Percentiles rank a stretch among this genome's conserved stretches.
Conservation (phyloP, 2,113 vertebrate genomes). For the Oriolus oriolus region DNA sequence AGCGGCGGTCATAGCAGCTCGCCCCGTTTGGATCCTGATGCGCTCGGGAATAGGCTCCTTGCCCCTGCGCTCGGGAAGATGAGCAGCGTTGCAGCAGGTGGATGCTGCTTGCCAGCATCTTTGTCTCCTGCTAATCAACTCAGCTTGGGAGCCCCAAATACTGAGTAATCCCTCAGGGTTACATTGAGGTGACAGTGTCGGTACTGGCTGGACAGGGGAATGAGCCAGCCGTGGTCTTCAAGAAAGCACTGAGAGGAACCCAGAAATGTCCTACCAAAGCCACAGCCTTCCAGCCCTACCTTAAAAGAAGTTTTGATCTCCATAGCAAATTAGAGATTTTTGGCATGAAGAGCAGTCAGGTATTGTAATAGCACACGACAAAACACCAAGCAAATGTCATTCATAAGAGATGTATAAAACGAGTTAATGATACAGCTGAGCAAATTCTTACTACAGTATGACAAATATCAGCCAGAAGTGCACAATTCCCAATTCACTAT, state of each 20-base stretch:
- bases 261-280: background rate
- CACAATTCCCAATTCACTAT: constrained; percentile 13
- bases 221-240: background rate
- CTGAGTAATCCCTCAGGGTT: background rate
- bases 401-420: background rate
- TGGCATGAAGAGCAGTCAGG: background rate
- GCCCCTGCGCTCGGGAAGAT: background rate
- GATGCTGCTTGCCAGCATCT: background rate
- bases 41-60: background rate
- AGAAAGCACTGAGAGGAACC: background rate
- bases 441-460: background rate
- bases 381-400: background rate
- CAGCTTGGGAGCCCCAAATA: background rate
- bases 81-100: background rate
- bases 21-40: background rate
- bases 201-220: background rate
- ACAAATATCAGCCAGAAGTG: constrained; percentile 40
- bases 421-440: background rate
- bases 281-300: background rate
- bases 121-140: background rate
- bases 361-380: background rate
- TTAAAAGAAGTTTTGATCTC: background rate
- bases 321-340: background rate
- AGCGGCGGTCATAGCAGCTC: background rate
- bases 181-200: background rate